Percentiles rank a stretch among this genome's conserved stretches.
Evolutionary conservation across 2,797 vertebrate genomes (phyloP).

Genomic region (Halcyon badia): DNA sequence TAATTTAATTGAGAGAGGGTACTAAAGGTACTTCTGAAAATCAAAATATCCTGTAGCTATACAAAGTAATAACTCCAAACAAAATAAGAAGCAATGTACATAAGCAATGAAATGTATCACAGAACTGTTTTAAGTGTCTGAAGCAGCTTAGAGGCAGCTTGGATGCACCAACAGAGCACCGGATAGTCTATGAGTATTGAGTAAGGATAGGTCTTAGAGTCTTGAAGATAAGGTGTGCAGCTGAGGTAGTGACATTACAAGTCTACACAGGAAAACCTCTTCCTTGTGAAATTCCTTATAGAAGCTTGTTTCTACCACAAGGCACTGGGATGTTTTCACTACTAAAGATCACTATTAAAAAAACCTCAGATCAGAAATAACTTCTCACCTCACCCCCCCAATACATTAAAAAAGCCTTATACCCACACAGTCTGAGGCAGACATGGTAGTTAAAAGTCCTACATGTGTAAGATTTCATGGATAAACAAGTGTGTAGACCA

Average conservation of each 20-base stretch:
- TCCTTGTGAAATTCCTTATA: neutral
- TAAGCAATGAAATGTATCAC: neutral
- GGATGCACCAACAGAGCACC: neutral
- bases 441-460: neutral
- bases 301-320: neutral
- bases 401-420: neutral
- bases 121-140: neutral
- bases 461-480: neutral
- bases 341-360: neutral
- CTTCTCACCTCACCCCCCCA: neutral
- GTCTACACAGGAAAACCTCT: neutral
- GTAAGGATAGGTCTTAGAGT: fast-evolving
- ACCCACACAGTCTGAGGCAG: neutral
- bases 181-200: neutral
- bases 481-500: neutral
- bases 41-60: neutral
- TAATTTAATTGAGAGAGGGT: neutral
- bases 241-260: neutral
- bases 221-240: neutral
- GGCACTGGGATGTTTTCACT: neutral
- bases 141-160: neutral
- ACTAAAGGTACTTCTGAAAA: neutral
- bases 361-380: neutral
- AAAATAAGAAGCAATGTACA: neutral
- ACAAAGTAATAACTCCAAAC: neutral